Base-by-base conservation (phyloP, 2,113 vertebrate genomes). In the Lota lota region DNA sequence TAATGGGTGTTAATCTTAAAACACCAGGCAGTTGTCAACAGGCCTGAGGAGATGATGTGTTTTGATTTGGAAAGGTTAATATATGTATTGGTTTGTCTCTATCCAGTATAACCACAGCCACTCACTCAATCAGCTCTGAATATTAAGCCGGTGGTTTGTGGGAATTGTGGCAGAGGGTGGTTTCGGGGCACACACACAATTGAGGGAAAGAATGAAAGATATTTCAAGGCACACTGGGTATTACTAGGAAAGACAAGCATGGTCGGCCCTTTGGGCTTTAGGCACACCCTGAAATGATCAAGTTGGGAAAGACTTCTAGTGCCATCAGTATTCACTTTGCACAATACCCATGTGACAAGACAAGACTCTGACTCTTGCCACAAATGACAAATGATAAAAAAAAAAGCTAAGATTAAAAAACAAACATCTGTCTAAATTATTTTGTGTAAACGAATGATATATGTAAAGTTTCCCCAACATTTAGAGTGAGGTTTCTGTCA, bases 31-130 rank as follows among this genome's bases (percentile, higher is more conserved):
- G 77, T 76, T 22, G 61, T 58, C 51, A 70, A 61, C 69, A 74
- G 65, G 68, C 74, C n/a, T 21, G 63, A 81, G 66, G 56, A 74
- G 69, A 72, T 73, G 70, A 62, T 69, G 75, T 68, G 60, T 82
- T 82, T 76, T 70, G 80, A 83, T 83, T 80, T 69, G 67, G 28
- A 86, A 88, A 87, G 84, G 85, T 85, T 86, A 89, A 86, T 82
- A 76, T 65, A 81, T 85, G 85, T 85, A 82, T 83, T 81, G 64
- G 21, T 79, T 83, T 75, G 67, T 51, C 10, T 62, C 80, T 66
- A 78, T 77, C 79, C 40, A 47, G 85, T 73, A 67, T 79, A 79
- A 73, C 80, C 69, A 47, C 75, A 65, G 79, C 78, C 81, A 62
- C 81, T 80, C 0, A 47, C 40, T 4, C 40, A 47, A 10, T 47